Percentiles rank a stretch among this genome's conserved stretches.
phyloP scores from a whole-genome alignment of 2,797 vertebrate genomes.

The Rhynchotus rufescens region DNA sequence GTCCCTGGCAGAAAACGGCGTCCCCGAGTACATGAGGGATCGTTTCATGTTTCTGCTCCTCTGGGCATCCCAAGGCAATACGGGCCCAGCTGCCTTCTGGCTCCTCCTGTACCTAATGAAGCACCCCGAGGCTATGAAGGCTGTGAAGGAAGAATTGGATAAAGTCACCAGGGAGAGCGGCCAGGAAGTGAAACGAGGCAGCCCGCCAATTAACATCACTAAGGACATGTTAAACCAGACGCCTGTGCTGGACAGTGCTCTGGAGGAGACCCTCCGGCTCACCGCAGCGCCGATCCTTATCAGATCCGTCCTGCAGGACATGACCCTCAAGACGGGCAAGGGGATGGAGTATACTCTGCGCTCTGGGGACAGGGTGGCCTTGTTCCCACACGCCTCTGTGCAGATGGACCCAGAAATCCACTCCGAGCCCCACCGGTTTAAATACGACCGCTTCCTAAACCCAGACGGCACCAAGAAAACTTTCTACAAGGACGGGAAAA shows the following conservation, averaged over 20 bases:
- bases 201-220: constrained; percentile 76
- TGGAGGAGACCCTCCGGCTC: constrained; percentile 90
- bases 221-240: constrained; percentile 84
- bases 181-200: constrained; percentile 71
- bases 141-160: constrained; percentile 84
- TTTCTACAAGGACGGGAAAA: constrained; percentile 89
- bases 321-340: constrained; percentile 78
- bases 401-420: constrained; percentile 91
- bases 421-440: constrained; percentile 85
- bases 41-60: constrained; percentile 90
- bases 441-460: constrained; percentile 88
- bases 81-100: constrained; percentile 91
- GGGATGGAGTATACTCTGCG: constrained; percentile 82
- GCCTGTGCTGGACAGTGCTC: constrained; percentile 86
- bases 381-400: constrained; percentile 87
- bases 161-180: constrained; percentile 76
- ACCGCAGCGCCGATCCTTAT: constrained; percentile 82
- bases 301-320: constrained; percentile 82
- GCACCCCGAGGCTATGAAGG: constrained; percentile 87
- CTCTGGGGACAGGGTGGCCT: constrained; percentile 85
- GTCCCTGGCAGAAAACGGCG: constrained; percentile 68
- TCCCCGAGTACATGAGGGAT: constrained; percentile 81
- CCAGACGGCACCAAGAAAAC: constrained; percentile 83
- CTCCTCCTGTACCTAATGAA: constrained; percentile 91
- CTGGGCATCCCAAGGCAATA: constrained; percentile 94